phyloP scores from a whole-genome alignment of 2,888 invertebrate species.

The Schrankia costaestrigalis region DNA sequence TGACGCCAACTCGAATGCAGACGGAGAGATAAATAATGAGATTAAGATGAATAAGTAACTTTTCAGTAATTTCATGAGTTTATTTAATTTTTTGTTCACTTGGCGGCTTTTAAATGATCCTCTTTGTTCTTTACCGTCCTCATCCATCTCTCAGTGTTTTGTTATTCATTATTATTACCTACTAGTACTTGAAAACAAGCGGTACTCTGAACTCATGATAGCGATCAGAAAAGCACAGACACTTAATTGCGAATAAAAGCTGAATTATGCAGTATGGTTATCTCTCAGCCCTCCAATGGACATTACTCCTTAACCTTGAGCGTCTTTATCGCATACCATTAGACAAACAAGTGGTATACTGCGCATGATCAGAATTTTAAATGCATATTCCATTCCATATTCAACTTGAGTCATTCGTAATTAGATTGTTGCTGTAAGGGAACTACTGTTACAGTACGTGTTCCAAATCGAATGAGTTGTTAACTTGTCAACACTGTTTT shows the following conservation, averaged over 20 bases:
- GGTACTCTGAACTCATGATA: too few species aligned
- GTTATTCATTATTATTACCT: too few species aligned
- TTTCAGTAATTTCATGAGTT: too few species aligned
- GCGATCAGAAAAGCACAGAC: too few species aligned
- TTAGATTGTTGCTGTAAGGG: conserved; percentile 41
- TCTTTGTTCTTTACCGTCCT: too few species aligned
- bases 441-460: conserved; percentile 40
- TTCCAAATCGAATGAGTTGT: conserved; percentile 37
- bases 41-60: too few species aligned
- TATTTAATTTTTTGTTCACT: too few species aligned
- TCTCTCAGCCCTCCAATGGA: conserved; percentile 14
- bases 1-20: too few species aligned
- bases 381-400: conserved; percentile 45
- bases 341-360: conserved; percentile 39
- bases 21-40: too few species aligned
- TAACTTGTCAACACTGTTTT: conserved; percentile 41
- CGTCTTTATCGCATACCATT: conserved; percentile 41
- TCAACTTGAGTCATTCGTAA: conserved; percentile 43
- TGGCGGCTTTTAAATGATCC: too few species aligned
- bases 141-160: too few species aligned
- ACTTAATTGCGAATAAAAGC: conserved; percentile 6
- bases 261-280: conserved; percentile 9
- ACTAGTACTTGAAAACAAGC: too few species aligned
- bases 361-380: conserved; percentile 48
- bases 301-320: conserved; percentile 22